These are phyloP conservation scores for Zaprionus obscuricornis DNA, from an alignment of 2,888 invertebrate species.

Conservation along the genomic window DNA sequence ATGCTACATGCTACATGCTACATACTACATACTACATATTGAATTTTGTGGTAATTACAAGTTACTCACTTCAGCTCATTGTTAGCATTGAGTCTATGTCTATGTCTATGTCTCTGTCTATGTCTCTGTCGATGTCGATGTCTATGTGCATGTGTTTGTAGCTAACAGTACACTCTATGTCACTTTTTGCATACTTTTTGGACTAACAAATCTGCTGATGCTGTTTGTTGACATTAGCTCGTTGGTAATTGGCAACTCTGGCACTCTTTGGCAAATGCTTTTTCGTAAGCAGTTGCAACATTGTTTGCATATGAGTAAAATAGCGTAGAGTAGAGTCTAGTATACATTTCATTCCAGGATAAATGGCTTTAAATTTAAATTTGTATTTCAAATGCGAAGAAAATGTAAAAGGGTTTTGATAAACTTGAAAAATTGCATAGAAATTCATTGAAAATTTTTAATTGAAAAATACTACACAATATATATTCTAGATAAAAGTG, in stretches of 20 bases:
- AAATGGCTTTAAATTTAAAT: too few relatives aligned
- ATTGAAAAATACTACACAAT: too few relatives aligned
- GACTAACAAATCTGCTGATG: slow-evolving; percentile 66
- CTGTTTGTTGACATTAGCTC: slow-evolving; percentile 62
- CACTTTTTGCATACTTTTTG: slow-evolving; percentile 61
- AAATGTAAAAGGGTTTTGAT: too few relatives aligned
- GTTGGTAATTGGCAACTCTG: slow-evolving; percentile 66
- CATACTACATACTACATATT: slow-evolving; percentile 52
- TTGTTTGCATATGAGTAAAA: neutral
- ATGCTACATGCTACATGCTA: too few relatives aligned
- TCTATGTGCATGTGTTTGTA: slow-evolving; percentile 8
- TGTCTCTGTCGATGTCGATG: neutral
- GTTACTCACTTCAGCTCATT: slow-evolving; percentile 72
- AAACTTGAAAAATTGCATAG: too few relatives aligned
- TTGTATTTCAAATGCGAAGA: too few relatives aligned
- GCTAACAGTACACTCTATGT: slow-evolving; percentile 5
- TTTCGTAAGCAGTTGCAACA: slow-evolving; percentile 33
- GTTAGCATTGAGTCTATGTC: slow-evolving; percentile 27
- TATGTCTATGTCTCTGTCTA: neutral
- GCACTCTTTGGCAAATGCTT: slow-evolving; percentile 21
- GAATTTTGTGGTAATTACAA: slow-evolving; percentile 77
- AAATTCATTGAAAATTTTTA: neutral
- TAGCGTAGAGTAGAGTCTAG: slow-evolving; percentile 12
- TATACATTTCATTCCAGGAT: neutral
- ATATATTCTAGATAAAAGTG: too few relatives aligned